Base-by-base conservation (phyloP, 2,113 vertebrate species). In the Rhea pennata region DNA sequence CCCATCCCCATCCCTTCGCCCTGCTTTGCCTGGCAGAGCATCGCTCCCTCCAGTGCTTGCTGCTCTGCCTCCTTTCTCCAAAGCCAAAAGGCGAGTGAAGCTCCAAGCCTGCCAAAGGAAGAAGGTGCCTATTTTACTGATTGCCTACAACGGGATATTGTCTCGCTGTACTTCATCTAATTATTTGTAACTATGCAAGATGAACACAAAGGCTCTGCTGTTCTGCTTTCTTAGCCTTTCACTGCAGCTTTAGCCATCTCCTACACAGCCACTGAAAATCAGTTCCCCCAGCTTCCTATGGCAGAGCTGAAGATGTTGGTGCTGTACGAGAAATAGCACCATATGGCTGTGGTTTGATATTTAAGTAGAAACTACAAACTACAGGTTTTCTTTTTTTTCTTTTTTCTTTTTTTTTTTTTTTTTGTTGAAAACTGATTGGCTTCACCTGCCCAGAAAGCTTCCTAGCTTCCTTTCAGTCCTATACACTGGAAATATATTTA, bases 311-410 rank as follows among this genome's bases (percentile, higher is more conserved):
- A 93, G 94, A 81, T 56, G 56, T 95, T 94, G 83, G 90, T 93
- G 88, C 86, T 94, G 93, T 72, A 94, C 69, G 76, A 96, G 91
- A 95, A 93, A 50, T 80, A 94, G 62, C 87, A 94, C 88, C 88
- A 93, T 93, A 95, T 83, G 91, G 93, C 74, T 84, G 81, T 92
- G 93, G 79, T 93, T 96, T 95, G 86, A 96, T 96, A 84, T 91
- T 91, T 51, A 82, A 73, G 77, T 81, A 93, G 66, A 93, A 91
- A 62, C 64, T 51, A 66, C 26, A 93, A 91, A 62, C 64, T 36
- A 36, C 36, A 36, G 36, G 36, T 36, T 36, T 36, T 36, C 36
- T 36, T 36, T 36, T 36, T 36, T 36, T 36, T 36, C 6, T 36
- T 36, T 36, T 36, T 36, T 36, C 6, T 36, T 33, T 3, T 19